Percentiles rank a stretch among this genome's conserved stretches.
Evolutionary conservation across 1,140 invertebrate genomes (phyloP).

Genomic region (Hormaphis cornu): DNA sequence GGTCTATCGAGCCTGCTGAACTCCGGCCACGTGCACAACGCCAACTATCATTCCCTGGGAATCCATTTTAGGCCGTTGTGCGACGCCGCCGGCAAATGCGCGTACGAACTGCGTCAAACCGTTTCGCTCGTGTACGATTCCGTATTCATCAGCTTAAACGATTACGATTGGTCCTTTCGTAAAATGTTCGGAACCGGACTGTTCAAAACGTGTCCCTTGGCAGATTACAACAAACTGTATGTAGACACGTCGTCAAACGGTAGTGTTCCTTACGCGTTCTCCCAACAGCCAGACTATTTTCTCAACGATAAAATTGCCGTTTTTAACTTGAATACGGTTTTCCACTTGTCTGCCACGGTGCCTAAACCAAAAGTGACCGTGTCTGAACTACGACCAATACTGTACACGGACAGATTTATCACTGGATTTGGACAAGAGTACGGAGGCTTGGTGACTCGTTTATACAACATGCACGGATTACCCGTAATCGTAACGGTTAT

Average conservation of each 20-base stretch:
- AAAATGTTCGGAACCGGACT: constrained; percentile 78
- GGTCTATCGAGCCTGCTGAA: constrained; percentile 82
- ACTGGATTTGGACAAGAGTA: constrained; percentile 52
- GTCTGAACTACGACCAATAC: constrained; percentile 53
- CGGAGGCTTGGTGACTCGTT: constrained; percentile 63
- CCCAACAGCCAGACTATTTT: constrained; percentile 8
- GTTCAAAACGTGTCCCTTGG: constrained; percentile 65
- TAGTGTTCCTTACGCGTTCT: constrained; percentile 39
- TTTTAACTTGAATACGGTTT: constrained; percentile 52
- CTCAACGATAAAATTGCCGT: constrained; percentile 48
- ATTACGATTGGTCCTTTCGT: constrained; percentile 67
- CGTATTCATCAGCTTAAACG: constrained; percentile 48
- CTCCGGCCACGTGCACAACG: constrained; percentile 82
- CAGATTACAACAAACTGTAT: constrained; percentile 66
- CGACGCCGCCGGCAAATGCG: constrained; percentile 51
- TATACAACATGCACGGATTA: constrained; percentile 66
- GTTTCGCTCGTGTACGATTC: constrained; percentile 80
- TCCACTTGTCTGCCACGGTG: constrained; percentile 51
- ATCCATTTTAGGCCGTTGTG: constrained; percentile 77
- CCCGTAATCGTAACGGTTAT: constrained; percentile 58
- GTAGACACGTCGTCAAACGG: constrained; percentile 65
- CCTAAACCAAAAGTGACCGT: constrained; percentile 50
- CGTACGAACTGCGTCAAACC: constrained; percentile 66
- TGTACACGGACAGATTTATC: constrained; percentile 72
- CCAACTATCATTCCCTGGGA: constrained; percentile 84